Evolutionary conservation across 2,113 vertebrate species (phyloP), one percentile per base, ranked within the genome.

Genomic region (Taurulus bubalis): DNA sequence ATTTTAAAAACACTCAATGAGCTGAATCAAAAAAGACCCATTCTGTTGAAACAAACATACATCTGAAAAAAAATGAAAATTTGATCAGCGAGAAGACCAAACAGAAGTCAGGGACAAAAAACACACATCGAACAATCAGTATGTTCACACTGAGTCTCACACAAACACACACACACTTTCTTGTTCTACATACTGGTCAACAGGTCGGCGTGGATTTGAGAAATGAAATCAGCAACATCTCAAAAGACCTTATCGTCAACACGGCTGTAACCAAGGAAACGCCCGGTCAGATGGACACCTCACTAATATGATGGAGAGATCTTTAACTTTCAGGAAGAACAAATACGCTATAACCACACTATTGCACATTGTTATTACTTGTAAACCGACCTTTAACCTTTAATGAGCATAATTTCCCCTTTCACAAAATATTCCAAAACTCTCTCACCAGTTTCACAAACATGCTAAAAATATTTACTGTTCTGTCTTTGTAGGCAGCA

Each of bases 311-410:
- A 78, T 4, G 28, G n/a, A 75, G 68, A 40, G 53, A 79, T 59
- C 11, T 16, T 55, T n/a, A 11, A 34, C 22, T 20, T 49, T 58
- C 40, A 72, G 55, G 62, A 71, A 80, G 63, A 73, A 36, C 24
- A 70, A 63, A 71, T 53, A 55, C 28, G 4, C 67, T 73, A 51
- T 6, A 32, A 24, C 32, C 49, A 47, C 56, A 70, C 36, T 80
- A 91, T 91, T 91, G 89, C 87, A 90, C 88, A 82, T 75, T 28
- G 60, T 77, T 62, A 15, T 63, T 66, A 12, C 38, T 11, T 78
- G 73, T 77, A 82, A 86, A 86, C 69, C 30, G 24, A 77, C 32
- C 70, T 71, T 69, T n/a, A 47, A 32, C 24, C 32, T 67, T 75
- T 34, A 36, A 10, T 2, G 11, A 58, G 22, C n/a, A 47, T 22